Evolutionary conservation across 2,888 invertebrate species (phyloP).

Genomic region (Tubulanus polymorphus): DNA sequence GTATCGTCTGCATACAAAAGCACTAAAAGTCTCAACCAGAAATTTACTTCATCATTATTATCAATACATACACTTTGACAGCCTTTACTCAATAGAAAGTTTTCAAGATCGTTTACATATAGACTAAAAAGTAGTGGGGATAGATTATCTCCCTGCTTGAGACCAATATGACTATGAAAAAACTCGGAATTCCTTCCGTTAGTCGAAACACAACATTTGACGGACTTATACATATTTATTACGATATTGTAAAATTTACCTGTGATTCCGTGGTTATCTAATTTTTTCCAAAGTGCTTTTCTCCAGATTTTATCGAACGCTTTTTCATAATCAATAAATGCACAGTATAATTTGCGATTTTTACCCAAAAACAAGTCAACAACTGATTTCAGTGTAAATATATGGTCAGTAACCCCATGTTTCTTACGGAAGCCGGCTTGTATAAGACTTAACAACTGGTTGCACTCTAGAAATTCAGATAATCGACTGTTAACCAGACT

Average conservation of each 20-base stretch:
- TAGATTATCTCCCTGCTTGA: background rate
- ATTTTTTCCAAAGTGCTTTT: conserved; percentile 15
- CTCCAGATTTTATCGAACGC: conserved; percentile 17
- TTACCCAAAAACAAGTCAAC: conserved; percentile 14
- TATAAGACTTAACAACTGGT: conserved; percentile 15
- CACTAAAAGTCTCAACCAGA: no score
- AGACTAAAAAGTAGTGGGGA: background rate
- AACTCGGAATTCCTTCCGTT: conserved; percentile 9
- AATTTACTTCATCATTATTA: no score
- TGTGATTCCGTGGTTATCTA: conserved; percentile 3
- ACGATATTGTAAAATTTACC: conserved; percentile 5
- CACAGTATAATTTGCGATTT: no score
- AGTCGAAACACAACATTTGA: conserved; percentile 12
- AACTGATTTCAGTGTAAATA: conserved; percentile 14
- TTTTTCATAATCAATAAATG: conserved; percentile 7
- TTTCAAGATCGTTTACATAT: background rate
- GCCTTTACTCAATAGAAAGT: no score
- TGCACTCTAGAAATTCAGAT: conserved; percentile 7
- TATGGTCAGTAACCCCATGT: conserved; percentile 15
- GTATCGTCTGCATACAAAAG: background rate
- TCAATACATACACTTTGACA: no score
- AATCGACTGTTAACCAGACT: conserved; percentile 17
- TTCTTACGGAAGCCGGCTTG: conserved; percentile 19
- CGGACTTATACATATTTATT: background rate
- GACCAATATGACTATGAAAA: conserved; percentile 4